These are phyloP conservation scores for Sclerodermus sp. DNA, from an alignment of 2,888 invertebrate genomes.

Conservation along the genomic window DNA sequence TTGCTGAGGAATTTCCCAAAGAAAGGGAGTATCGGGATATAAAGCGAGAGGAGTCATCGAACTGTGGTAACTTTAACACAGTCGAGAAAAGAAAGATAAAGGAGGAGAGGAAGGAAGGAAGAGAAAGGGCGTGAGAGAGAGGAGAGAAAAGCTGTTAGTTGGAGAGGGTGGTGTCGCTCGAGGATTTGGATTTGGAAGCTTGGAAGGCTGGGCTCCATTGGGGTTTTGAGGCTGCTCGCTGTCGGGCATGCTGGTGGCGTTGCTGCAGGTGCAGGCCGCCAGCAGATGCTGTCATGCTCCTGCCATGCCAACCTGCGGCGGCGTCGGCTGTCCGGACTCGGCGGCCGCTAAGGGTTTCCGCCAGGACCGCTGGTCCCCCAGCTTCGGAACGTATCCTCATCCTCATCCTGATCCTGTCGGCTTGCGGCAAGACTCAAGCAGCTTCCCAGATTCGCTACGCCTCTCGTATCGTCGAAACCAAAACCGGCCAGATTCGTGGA, in stretches of 20 bases:
- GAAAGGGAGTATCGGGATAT: too few relatives aligned
- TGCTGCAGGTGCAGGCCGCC: slow-evolving; percentile 42
- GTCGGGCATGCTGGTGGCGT: slow-evolving; percentile 34
- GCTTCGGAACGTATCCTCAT: slow-evolving; percentile 25
- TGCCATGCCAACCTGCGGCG: slow-evolving; percentile 53
- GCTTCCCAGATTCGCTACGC: slow-evolving; percentile 66
- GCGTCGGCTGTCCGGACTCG: slow-evolving; percentile 48
- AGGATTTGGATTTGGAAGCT: too few relatives aligned
- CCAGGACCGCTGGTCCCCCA: slow-evolving; percentile 21
- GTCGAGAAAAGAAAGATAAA: too few relatives aligned
- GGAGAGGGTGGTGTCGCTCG: too few relatives aligned
- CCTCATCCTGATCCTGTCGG: slow-evolving; percentile 21
- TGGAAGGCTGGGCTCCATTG: too few relatives aligned
- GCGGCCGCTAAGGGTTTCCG: slow-evolving; percentile 25
- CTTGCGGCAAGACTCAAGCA: slow-evolving; percentile 26
- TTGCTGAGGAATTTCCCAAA: too few relatives aligned
- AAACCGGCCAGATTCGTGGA: slow-evolving; percentile 57
- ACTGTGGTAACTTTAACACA: too few relatives aligned
- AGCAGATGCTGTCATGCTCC: slow-evolving; percentile 56
- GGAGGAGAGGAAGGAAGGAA: slow-evolving; percentile 1
- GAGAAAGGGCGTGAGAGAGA: slow-evolving; percentile 3
- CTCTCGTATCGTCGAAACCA: slow-evolving; percentile 79
- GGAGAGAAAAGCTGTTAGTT: too few relatives aligned
- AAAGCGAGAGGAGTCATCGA: too few relatives aligned
- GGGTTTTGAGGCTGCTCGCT: too few relatives aligned